Evolutionary conservation across 2,888 invertebrate species (phyloP), one percentile per base, ranked within the genome.

Genomic region (Imbricaverruca yamaguchii): DNA sequence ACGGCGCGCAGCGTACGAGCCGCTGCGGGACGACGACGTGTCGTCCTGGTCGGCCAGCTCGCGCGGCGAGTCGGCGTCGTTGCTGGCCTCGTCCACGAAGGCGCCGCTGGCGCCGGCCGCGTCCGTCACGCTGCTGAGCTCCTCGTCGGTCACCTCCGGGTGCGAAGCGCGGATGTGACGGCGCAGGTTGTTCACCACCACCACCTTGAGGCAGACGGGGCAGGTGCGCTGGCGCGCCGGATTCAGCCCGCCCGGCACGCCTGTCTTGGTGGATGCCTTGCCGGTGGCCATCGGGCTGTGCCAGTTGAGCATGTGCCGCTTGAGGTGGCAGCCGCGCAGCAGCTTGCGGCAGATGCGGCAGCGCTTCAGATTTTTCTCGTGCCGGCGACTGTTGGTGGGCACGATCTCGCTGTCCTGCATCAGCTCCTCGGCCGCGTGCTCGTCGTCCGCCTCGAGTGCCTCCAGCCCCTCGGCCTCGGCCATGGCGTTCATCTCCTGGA

Each of bases 111-210:
- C n/a, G 79, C 57, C 57, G 21, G 56, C 23, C 23, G 25, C n/a
- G 57, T 57, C 79, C 23, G 79, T 57, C 7, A 79, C 57, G 79
- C 25, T 57, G 23, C 12, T 13, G n/a, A 79, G 79, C 23, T 79
- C 57, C 23, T 57, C 57, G 13, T 79, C 57, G 7, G 13, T 25
- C 11, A 57, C 57, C 57, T 59, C 79, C 13, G 79, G 79, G 57
- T 79, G 79, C n/a, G 79, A 79, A 23, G 79, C 79, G 25, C 79
- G 79, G 57, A 79, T 79, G 57, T 79, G 79, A 25, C 79, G 79
- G 57, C 79, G 79, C 79, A 79, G 57, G 79, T 79, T 79, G 79
- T 79, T 79, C 57, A 79, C 79, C 57, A 79, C 79, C 57, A 79
- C 79, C 23, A 56, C n/a, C 79, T 79, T 79, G 11, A 25, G 57